Evolutionary conservation across 2,888 invertebrate genomes (phyloP).

Genomic region (Gastrophysa polygoni): DNA sequence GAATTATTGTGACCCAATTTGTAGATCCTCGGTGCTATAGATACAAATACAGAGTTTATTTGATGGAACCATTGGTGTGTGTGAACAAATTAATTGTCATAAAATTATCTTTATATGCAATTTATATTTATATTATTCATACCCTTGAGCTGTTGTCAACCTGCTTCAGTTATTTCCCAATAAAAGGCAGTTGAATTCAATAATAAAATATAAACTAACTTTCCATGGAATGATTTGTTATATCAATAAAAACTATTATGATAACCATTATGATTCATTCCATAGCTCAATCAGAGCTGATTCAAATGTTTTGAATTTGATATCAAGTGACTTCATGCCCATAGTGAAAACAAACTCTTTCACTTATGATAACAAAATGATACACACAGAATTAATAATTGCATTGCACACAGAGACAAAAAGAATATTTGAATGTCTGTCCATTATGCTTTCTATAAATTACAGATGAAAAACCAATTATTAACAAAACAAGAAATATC

Average conservation of each 20-base stretch:
- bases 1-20: conserved; percentile 55
- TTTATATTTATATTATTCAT: too few relatives aligned
- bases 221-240: neutral
- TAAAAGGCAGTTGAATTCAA: neutral
- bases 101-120: too few relatives aligned
- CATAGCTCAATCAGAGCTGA: neutral
- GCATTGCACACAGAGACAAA: too few relatives aligned
- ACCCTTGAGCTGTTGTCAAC: too few relatives aligned
- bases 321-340: neutral
- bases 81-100: too few relatives aligned
- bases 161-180: too few relatives aligned
- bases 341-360: neutral
- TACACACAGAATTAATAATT: neutral
- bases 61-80: too few relatives aligned
- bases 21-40: conserved; percentile 5
- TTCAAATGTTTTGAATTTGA: neutral
- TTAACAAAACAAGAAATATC: too few relatives aligned
- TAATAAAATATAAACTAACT: neutral
- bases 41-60: neutral
- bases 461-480: too few relatives aligned
- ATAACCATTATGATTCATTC: neutral
- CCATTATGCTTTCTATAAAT: too few relatives aligned
- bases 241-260: neutral
- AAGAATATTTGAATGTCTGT: too few relatives aligned
- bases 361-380: neutral